Base-by-base conservation (phyloP, 2,797 vertebrate genomes). In the Scolopax bukidnonensis region DNA sequence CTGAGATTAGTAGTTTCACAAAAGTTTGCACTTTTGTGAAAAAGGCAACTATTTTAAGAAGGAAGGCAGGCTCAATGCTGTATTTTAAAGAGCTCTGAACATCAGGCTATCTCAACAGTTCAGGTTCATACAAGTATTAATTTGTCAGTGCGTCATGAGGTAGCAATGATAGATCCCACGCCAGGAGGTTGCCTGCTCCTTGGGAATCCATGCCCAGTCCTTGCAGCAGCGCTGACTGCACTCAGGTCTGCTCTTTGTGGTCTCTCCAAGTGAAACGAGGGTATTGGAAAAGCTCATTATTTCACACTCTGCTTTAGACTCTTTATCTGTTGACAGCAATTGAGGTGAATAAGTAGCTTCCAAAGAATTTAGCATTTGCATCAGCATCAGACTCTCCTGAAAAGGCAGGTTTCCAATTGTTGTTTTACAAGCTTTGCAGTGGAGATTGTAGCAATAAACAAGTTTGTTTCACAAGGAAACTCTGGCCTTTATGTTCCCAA, bases 201-300 rank as follows among this genome's bases (percentile, higher is more conserved):
- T 43, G 11, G 1, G 25, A 71, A 64, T 14, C 54, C 1, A 0
- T 17, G n/a, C 17, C 7, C 0, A 0, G 4, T 32, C 43, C 60
- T 47, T 57, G n/a, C n/a, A 75, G 24, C n/a, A 16, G 9, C 10
- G n/a, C 27, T 32, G 33, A 28, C 19, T 3, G 0, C 1, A 0
- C 33, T 57, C 28, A 27, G 19, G 2, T 53, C 17, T 57, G 28
- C 38, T 30, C 7, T 18, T 17, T 20, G 30, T 18, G 40, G 13
- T 47, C 7, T 80, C 36, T 51, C 36, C 48, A 56, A 40, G 56
- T 10, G 21, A 11, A 77, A n/a, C 14, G 14, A 32, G 2, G 13
- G 24, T 8, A 6, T 8, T 83, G 21, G 51, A 32, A 85, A 77
- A 67, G 21, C 24, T 68, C 40, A 10, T 4, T 36, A 32, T 32